These are phyloP conservation scores for Ceramica pisi DNA, from an alignment of 2,888 invertebrate genomes.

Conservation along the genomic window DNA sequence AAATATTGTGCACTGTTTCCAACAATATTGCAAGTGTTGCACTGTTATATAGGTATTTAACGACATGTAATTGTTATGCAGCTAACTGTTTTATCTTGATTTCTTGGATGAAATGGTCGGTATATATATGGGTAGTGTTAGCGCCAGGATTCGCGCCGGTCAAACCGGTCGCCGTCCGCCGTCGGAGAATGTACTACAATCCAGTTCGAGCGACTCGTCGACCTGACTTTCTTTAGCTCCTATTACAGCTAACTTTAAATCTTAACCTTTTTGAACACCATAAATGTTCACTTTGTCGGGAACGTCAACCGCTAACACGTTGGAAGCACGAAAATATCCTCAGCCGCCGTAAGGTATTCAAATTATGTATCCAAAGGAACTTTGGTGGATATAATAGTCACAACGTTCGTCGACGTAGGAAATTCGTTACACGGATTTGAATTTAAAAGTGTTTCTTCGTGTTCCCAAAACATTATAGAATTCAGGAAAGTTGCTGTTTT, in stretches of 20 bases:
- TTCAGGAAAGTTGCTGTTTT: constrained; percentile 36
- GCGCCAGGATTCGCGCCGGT: constrained; percentile 87
- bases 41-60: constrained; percentile 52
- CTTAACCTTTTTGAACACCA: constrained; percentile 58
- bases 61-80: constrained; percentile 24
- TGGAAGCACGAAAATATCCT: constrained; percentile 62
- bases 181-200: constrained; percentile 80
- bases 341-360: constrained; percentile 49
- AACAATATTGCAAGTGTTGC: constrained; percentile 54
- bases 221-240: constrained; percentile 85
- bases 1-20: constrained; percentile 69
- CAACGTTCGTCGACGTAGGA: constrained; percentile 35
- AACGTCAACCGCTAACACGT: constrained; percentile 50
- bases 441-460: constrained; percentile 37
- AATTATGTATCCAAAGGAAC: constrained; percentile 54
- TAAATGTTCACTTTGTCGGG: constrained; percentile 58
- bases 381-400: constrained; percentile 44
- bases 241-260: constrained; percentile 67
- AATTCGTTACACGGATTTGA: constrained; percentile 48
- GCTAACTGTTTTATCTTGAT: constrained; percentile 63
- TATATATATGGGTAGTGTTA: constrained; percentile 74
- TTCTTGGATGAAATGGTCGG: constrained; percentile 59
- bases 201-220: constrained; percentile 82
- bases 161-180: constrained; percentile 83
- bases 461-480: constrained; percentile 39